A percentile compares a stretch with the other conserved stretches of the same genome.
These are phyloP conservation scores for Mustelus asterias DNA, from an alignment of 2,113 vertebrate species.

Conservation along the genomic window DNA sequence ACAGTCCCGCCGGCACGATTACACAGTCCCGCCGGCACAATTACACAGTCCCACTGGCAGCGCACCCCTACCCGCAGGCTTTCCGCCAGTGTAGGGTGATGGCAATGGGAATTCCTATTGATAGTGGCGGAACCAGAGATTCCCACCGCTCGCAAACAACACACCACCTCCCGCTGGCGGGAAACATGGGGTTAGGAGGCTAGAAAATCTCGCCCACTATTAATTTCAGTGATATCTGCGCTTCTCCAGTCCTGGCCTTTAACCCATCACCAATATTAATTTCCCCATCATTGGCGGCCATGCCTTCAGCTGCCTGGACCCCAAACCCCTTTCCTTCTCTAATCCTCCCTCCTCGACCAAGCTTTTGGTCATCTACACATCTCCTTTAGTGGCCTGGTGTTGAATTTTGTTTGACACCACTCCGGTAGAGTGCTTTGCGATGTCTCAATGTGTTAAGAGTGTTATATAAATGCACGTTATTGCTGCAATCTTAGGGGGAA, in stretches of 20 bases:
- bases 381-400: background rate
- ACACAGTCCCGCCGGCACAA: too few species aligned
- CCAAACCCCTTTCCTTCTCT: background rate
- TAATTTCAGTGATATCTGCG: background rate
- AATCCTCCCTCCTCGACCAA: background rate
- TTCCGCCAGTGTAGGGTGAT: too few species aligned
- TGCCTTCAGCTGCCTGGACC: background rate
- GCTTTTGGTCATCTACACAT: background rate
- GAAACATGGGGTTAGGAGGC: too few species aligned
- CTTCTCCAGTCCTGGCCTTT: background rate
- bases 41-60: too few species aligned
- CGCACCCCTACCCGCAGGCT: too few species aligned
- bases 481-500: too few species aligned
- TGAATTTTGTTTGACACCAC: background rate
- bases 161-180: too few species aligned
- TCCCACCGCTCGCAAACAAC: too few species aligned
- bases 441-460: background rate
- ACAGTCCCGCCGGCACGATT: too few species aligned
- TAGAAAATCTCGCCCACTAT: background rate
- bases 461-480: background rate
- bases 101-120: too few species aligned
- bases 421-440: background rate
- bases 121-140: too few species aligned
- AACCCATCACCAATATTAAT: background rate
- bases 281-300: background rate